A percentile compares a stretch with the other conserved stretches of the same genome.
phyloP scores from a whole-genome alignment of 2,888 invertebrate species.

The Choristoneura rosaceana region DNA sequence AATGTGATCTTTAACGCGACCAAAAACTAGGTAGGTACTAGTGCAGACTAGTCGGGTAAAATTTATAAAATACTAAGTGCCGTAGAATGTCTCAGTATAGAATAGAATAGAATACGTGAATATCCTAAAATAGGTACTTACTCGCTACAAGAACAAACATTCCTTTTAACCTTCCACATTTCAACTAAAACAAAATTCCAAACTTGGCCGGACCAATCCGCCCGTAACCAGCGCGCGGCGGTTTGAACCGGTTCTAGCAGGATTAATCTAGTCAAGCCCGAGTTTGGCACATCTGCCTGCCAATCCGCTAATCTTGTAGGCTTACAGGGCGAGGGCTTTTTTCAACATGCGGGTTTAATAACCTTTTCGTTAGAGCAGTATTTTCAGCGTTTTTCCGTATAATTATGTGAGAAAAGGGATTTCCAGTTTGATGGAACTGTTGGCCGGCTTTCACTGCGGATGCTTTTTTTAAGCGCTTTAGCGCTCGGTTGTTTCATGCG shows the following conservation, averaged over 20 bases:
- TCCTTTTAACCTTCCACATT: no score
- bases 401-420: background rate
- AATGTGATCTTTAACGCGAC: no score
- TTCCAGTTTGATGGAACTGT: background rate
- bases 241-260: conserved; percentile 2
- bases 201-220: background rate
- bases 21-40: no score
- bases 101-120: no score
- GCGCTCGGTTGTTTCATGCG: no score
- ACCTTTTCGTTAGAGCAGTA: background rate
- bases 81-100: no score
- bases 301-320: conserved; percentile 32
- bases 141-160: no score
- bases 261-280: conserved; percentile 29
- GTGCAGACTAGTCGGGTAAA: no score
- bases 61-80: no score
- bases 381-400: conserved; percentile 2
- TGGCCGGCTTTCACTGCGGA: no score
- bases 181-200: background rate
- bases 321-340: conserved; percentile 14
- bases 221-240: background rate
- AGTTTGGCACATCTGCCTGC: conserved; percentile 35
- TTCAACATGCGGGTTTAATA: background rate
- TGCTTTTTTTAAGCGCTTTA: no score
- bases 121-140: no score